Base-by-base conservation (phyloP, 2,888 invertebrate genomes). In the Drosophila multiciliata region DNA sequence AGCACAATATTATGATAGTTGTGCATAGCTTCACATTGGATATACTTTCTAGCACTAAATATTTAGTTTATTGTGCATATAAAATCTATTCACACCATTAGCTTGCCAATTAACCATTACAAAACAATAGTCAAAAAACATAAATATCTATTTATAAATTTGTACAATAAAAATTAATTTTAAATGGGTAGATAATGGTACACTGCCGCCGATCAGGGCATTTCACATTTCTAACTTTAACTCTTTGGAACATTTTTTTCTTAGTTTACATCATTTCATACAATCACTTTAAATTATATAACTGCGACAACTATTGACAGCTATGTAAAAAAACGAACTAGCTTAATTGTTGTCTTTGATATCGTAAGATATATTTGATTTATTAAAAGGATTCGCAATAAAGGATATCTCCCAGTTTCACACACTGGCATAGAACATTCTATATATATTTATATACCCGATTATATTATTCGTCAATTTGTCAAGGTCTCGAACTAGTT, bases 401-500 rank as follows among this genome's bases (percentile, higher is more conserved):
- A 1, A 0, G 20, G 8, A 45, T 45, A 45, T 4, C 0, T 45
- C 4, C 15, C 7, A 1, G 20, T 4, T 45, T 8, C 8, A 6
- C 20, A 20, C 1, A 15, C 0, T 45, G 4, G 7, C 20, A 8
- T 7, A 1, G 3, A 45, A 15, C 3, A 15, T 20, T 3, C 1
- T 20, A 7, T 45, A 7, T 45, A 7, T 20, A 7, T 20, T 3
- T 20, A 20, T 45, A 15, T 45, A 45, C 12, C 20, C 7, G 20
- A 45, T 45, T 12, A 20, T 9, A 26, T 15, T 20, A 38, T 77
- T 68, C 40, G 45, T 20, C 32, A 45, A 15, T 68, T 66, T 70
- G 60, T 70, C 80, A 85, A 66, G 75, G 86, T 67, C 61, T 64
- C 23, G 17, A 35, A 55, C 63, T 69, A 61, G 60, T 49, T n/a